A percentile compares a stretch with the other conserved stretches of the same genome.
Conservation (phyloP, 2,888 invertebrate species). For the Lissonota sp. region DNA sequence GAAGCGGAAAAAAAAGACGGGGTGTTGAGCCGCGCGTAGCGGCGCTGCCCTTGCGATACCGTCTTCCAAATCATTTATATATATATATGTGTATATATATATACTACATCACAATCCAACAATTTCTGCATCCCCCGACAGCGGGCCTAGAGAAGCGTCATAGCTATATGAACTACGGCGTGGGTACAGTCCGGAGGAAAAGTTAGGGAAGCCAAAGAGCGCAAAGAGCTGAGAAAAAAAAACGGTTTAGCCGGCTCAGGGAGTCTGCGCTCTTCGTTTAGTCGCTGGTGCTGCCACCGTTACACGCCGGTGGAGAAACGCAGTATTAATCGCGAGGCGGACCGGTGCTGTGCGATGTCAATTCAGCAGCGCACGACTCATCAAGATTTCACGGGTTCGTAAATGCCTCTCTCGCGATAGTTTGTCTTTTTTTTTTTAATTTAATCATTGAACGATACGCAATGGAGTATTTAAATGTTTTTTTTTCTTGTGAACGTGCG, state of each 20-base stretch:
- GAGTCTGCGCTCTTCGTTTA: constrained; percentile 15
- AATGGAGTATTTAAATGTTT: too few species aligned
- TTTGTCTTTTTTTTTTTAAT: too few species aligned
- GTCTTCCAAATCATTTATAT: constrained; percentile 37
- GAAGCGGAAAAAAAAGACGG: constrained; percentile 48
- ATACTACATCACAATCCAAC: too few species aligned
- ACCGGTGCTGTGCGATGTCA: constrained; percentile 67
- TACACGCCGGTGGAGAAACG: constrained; percentile 51
- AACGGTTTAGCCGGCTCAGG: constrained; percentile 44
- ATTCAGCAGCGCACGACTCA: constrained; percentile 60
- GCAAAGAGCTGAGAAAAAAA: constrained; percentile 11
- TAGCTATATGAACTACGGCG: constrained; percentile 22
- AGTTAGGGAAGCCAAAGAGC: constrained; percentile 9
- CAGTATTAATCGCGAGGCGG: constrained; percentile 67
- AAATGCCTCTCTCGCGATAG: constrained; percentile 1
- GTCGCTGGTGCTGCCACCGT: constrained; percentile 40
- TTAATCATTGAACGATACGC: too few species aligned
- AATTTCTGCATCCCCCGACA: constrained; percentile 4
- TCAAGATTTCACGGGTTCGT: constrained; percentile 60
- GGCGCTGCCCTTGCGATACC: constrained; percentile 49
- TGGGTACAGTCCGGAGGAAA: constrained; percentile 56
- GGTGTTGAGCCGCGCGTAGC: constrained; percentile 48
- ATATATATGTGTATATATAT: neutral
- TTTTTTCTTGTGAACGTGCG: neutral
- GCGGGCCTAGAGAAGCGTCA: constrained; percentile 27